Conservation (phyloP, 2,888 invertebrate genomes). For the Yponomeuta malinellus region DNA sequence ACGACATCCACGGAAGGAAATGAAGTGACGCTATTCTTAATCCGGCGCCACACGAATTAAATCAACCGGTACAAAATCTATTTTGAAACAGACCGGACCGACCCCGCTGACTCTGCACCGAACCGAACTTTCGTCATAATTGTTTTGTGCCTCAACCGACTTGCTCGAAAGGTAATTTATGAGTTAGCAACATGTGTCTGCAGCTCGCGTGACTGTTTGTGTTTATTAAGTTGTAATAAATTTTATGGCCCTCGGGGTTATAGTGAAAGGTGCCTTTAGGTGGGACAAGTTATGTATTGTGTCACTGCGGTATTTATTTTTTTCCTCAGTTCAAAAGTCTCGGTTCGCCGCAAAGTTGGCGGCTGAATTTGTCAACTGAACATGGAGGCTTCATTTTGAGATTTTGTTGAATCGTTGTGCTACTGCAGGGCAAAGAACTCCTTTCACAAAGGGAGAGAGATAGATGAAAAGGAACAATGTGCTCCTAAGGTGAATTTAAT, state of each 20-base stretch:
- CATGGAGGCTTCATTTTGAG: not conserved
- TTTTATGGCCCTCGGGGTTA: conserved; percentile 51
- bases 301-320: conserved; percentile 1
- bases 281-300: not conserved
- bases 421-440: no score
- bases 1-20: no score
- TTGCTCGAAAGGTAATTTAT: conserved; percentile 31
- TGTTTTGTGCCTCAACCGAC: conserved; percentile 15
- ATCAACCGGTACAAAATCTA: no score
- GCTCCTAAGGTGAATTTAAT: no score
- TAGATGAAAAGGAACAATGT: no score
- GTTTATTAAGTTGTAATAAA: conserved; percentile 72
- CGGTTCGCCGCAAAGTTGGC: not conserved
- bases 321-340: not conserved
- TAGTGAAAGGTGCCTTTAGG: conserved; percentile 37
- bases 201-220: conserved; percentile 56
- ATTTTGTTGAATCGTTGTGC: no score
- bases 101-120: not conserved
- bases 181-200: conserved; percentile 54
- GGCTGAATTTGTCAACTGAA: not conserved
- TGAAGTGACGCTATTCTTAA: no score
- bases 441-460: no score
- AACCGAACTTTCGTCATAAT: not conserved
- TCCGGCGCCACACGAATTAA: no score
- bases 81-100: not conserved